Conservation (phyloP, 2,113 vertebrate species). For the Noturus placidus region DNA sequence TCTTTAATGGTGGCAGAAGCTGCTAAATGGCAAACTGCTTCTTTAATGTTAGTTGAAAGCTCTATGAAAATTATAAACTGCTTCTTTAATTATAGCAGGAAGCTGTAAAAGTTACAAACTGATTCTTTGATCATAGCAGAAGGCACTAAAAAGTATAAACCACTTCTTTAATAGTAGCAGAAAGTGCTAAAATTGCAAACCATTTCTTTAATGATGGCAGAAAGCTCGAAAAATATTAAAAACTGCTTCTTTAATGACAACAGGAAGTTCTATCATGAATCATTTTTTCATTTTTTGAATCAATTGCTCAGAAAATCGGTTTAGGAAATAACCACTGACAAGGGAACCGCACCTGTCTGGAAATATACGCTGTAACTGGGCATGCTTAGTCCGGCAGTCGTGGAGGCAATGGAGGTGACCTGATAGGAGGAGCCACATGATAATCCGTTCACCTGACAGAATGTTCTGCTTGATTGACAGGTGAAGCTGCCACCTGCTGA, state of each 20-base stretch:
- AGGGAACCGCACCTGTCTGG: constrained; percentile 77
- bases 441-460: constrained; percentile 74
- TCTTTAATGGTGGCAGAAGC: too few species aligned
- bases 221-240: background rate
- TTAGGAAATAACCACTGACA: background rate
- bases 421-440: constrained; percentile 83
- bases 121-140: background rate
- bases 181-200: background rate
- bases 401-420: constrained; percentile 74
- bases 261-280: background rate
- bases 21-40: background rate
- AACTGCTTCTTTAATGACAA: background rate
- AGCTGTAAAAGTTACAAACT: background rate
- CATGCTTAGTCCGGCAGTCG: constrained; percentile 77
- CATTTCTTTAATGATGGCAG: background rate
- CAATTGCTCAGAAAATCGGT: background rate
- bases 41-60: background rate
- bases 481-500: constrained; percentile 5
- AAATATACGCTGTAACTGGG: constrained; percentile 82
- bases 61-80: background rate
- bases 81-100: background rate
- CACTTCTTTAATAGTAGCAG: background rate
- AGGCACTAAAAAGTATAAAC: background rate
- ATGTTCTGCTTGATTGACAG: constrained; percentile 72
- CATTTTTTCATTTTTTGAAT: background rate